Conservation (phyloP, 2,113 vertebrate species). For the Percopsis transmontana region DNA sequence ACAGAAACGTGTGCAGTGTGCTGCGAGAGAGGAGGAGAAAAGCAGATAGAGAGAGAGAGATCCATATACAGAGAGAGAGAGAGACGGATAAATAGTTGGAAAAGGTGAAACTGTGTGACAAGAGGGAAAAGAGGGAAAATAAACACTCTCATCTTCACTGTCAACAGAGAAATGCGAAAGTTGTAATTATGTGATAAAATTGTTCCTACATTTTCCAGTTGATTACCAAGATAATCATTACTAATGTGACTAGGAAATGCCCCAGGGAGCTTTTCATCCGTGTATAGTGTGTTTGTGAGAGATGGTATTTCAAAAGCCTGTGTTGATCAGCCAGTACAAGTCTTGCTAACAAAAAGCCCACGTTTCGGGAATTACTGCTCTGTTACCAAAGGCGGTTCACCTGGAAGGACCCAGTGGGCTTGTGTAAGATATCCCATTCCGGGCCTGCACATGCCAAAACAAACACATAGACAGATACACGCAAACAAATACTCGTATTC, state of each 20-base stretch:
- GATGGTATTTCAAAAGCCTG: background rate
- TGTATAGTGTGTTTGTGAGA: background rate
- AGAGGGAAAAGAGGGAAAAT: too few relatives aligned
- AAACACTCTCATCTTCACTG: background rate
- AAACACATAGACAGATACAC: slow-evolving; percentile 7
- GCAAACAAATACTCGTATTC: background rate
- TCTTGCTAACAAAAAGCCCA: slow-evolving; percentile 1
- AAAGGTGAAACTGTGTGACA: too few relatives aligned
- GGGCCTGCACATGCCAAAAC: background rate
- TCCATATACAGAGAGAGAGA: too few relatives aligned
- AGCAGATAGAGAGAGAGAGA: background rate
- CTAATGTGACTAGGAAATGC: background rate
- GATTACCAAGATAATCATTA: background rate
- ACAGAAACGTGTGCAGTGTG: background rate
- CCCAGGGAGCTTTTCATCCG: background rate
- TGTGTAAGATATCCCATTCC: background rate
- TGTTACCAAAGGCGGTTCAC: slow-evolving; percentile 7
- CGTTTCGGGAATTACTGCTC: slow-evolving; percentile 1
- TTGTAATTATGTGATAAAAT: background rate
- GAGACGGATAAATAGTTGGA: background rate
- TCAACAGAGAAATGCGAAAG: background rate
- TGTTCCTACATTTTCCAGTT: background rate
- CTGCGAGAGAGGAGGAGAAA: background rate
- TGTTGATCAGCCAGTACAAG: background rate
- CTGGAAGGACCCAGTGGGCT: slow-evolving; percentile 5